phyloP scores from a whole-genome alignment of 1,140 invertebrate species.

The Lucilia cuprina region DNA sequence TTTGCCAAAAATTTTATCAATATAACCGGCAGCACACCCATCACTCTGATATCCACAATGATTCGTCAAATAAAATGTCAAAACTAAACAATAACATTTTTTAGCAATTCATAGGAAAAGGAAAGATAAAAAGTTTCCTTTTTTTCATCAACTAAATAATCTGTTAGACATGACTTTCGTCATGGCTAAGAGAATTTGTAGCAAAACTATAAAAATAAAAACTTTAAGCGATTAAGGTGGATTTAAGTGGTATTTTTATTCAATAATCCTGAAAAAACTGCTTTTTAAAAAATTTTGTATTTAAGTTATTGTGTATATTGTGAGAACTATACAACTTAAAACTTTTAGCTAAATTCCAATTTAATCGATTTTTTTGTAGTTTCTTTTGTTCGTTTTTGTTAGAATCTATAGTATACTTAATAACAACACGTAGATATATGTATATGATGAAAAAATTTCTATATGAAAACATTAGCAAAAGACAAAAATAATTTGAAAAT shows the following conservation, averaged over 20 bases:
- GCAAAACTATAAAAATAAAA: neutral
- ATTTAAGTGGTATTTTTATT: constrained; percentile 39
- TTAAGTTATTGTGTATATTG: neutral
- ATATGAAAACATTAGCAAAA: too few relatives aligned
- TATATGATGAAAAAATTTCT: neutral
- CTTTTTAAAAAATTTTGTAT: neutral
- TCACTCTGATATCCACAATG: too few relatives aligned
- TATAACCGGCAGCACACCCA: too few relatives aligned
- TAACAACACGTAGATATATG: neutral
- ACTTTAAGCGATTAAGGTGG: constrained; percentile 37
- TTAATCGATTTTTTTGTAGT: constrained; percentile 27
- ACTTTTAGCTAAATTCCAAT: constrained; percentile 36
- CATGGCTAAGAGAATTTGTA: constrained; percentile 15
- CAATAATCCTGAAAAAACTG: constrained; percentile 36
- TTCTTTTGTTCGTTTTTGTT: too few relatives aligned
- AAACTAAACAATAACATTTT: too few relatives aligned
- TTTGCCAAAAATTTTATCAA: too few relatives aligned
- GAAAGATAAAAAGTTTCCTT: too few relatives aligned
- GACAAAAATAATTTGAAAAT: too few relatives aligned
- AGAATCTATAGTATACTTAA: neutral
- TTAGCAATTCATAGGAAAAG: neutral
- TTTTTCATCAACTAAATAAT: constrained; percentile 18
- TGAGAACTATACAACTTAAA: neutral
- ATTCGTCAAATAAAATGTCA: too few relatives aligned
- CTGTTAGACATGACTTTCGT: constrained; percentile 26